Conservation (phyloP, 2,113 vertebrate genomes). For the Neodontobutis hainanensis region DNA sequence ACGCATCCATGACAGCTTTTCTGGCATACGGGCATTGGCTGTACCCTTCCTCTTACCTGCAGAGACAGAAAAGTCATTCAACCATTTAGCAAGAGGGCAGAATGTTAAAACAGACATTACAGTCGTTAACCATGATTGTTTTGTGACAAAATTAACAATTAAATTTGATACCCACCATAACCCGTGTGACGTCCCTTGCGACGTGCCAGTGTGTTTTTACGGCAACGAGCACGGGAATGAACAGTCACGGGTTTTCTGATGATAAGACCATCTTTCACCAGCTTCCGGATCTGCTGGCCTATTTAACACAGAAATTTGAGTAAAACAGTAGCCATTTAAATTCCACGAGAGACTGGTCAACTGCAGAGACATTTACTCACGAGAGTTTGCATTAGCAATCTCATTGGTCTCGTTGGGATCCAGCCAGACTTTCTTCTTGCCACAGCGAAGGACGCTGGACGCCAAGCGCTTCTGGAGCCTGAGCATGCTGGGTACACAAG, state of each 20-base stretch:
- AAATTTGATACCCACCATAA: constrained; percentile 83
- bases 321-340: not conserved
- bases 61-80: not conserved
- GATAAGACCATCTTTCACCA: constrained; percentile 96
- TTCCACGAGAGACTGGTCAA: not conserved
- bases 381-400: constrained; percentile 95
- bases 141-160: too few relatives aligned
- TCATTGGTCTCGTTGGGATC: constrained; percentile 97
- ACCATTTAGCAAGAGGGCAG: not conserved
- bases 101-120: too few relatives aligned
- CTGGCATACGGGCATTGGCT: constrained; percentile 94
- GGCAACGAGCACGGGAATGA: constrained; percentile 93
- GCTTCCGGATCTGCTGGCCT: constrained; percentile 95
- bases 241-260: constrained; percentile 96
- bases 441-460: constrained; percentile 93
- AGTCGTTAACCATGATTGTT: not conserved
- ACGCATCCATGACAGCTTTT: constrained; percentile 95
- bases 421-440: constrained; percentile 96
- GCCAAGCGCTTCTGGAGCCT: constrained; percentile 96
- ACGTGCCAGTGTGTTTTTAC: constrained; percentile 94
- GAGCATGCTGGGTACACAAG: constrained; percentile 81
- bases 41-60: constrained; percentile 96
- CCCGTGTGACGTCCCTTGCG: constrained; percentile 96
- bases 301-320: not conserved
- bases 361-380: constrained; percentile 67